These are phyloP conservation scores for Drosophila parabipectinata DNA, from an alignment of 1,140 invertebrate species.

Conservation along the genomic window DNA sequence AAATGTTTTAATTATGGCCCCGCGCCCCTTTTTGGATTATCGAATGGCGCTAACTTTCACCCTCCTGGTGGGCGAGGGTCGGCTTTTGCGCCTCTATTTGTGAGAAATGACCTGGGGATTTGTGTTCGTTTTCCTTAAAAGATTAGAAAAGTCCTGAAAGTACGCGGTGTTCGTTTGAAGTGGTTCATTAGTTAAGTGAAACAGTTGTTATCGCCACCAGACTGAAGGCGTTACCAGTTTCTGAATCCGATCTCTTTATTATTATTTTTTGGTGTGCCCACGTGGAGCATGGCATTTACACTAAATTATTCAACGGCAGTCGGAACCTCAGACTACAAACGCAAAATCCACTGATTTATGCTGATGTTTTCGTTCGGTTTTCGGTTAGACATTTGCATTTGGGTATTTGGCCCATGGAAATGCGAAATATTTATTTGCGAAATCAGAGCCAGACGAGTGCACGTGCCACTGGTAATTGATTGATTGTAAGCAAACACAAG, in stretches of 20 bases:
- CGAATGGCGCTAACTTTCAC: conserved; percentile 23
- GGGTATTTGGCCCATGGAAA: conserved; percentile 46
- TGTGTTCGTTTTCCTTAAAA: background rate
- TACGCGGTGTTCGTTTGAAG: conserved; percentile 33
- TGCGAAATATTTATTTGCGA: conserved; percentile 62
- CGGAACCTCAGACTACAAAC: conserved; percentile 6
- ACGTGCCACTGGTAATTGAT: conserved; percentile 59
- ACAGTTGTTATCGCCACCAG: conserved; percentile 19
- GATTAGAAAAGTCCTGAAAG: conserved; percentile 7
- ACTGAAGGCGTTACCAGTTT: conserved; percentile 1
- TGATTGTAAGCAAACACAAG: conserved; percentile 46
- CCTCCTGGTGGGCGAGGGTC: conserved; percentile 29
- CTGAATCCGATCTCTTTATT: conserved; percentile 7
- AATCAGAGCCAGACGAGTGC: conserved; percentile 48
- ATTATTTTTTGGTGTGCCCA: conserved; percentile 1
- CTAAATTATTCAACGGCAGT: conserved; percentile 52
- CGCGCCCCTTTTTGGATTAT: conserved; percentile 17
- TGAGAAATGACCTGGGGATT: conserved; percentile 1
- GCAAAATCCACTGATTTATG: conserved; percentile 31
- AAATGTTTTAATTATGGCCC: conserved; percentile 59
- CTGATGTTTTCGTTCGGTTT: conserved; percentile 31
- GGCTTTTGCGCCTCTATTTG: background rate
- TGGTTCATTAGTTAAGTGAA: conserved; percentile 53
- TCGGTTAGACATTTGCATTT: conserved; percentile 57
- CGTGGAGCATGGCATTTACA: conserved; percentile 7